A percentile compares a stretch with the other conserved stretches of the same genome.
phyloP scores from a whole-genome alignment of 2,113 vertebrate genomes.

The Python bivittatus region DNA sequence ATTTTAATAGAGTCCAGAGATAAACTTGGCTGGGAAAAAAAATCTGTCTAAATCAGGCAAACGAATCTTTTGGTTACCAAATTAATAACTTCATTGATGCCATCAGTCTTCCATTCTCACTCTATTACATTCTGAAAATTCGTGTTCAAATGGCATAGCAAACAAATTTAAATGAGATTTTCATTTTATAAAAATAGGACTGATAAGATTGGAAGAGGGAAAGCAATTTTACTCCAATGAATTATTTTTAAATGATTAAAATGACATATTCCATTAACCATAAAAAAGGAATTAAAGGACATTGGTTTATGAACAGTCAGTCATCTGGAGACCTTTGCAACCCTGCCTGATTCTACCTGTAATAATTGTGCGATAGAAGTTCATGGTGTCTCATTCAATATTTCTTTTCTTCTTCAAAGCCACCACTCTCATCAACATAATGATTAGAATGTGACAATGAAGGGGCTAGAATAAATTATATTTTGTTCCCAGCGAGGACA shows the following conservation, averaged over 20 bases:
- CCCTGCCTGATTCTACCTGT: slow-evolving; percentile 67
- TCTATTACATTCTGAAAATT: slow-evolving; percentile 75
- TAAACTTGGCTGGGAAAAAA: slow-evolving; percentile 64
- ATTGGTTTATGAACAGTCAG: slow-evolving; percentile 67
- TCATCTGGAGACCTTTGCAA: slow-evolving; percentile 67
- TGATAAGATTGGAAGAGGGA: slow-evolving; percentile 69
- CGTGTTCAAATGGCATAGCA: slow-evolving; percentile 67
- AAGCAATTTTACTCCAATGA: slow-evolving; percentile 79
- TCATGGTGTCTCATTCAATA: slow-evolving; percentile 71
- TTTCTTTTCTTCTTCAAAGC: slow-evolving; percentile 59
- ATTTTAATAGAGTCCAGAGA: slow-evolving; percentile 66
- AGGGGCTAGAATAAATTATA: slow-evolving; percentile 48
- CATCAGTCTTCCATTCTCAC: slow-evolving; percentile 71
- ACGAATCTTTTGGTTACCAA: slow-evolving; percentile 71
- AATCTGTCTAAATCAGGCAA: slow-evolving; percentile 74
- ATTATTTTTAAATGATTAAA: slow-evolving; percentile 79
- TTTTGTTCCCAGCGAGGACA: slow-evolving; percentile 56
- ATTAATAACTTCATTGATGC: slow-evolving; percentile 77
- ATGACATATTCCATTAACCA: slow-evolving; percentile 70
- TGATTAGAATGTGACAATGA: slow-evolving; percentile 65
- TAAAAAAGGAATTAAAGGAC: slow-evolving; percentile 71
- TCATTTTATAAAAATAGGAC: slow-evolving; percentile 65
- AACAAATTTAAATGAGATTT: slow-evolving; percentile 77
- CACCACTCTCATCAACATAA: slow-evolving; percentile 64
- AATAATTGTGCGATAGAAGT: slow-evolving; percentile 77